Evolutionary conservation across 2,888 invertebrate genomes (phyloP).

Genomic region (Parasteatoda lunata): DNA sequence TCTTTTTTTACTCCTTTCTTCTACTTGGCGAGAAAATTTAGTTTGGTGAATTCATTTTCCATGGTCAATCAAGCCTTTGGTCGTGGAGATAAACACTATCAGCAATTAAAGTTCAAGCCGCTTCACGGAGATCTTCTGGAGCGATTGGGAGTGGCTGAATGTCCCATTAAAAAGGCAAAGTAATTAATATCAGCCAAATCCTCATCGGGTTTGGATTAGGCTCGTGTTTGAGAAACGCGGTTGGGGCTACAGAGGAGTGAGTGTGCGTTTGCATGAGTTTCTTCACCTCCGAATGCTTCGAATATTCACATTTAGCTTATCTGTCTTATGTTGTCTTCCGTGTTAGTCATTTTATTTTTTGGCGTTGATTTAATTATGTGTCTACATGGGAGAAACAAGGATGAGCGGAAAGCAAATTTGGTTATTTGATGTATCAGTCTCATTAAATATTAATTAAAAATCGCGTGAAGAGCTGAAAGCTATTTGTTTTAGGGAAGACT

Average conservation of each 20-base stretch:
- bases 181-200: slow-evolving; percentile 45
- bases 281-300: background rate
- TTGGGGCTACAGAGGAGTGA: background rate
- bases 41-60: background rate
- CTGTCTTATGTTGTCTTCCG: no score
- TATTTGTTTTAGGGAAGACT: no score
- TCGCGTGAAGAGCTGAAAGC: no score
- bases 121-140: slow-evolving; percentile 4
- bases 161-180: slow-evolving; percentile 51
- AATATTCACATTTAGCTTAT: no score
- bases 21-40: background rate
- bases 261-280: background rate
- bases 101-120: slow-evolving; percentile 32
- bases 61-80: background rate
- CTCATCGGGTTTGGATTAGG: background rate
- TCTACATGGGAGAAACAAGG: no score
- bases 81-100: background rate
- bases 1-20: no score
- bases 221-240: background rate
- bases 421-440: no score
- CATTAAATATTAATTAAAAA: no score
- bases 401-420: no score
- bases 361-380: no score
- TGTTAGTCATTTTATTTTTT: no score
- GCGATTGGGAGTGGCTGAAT: slow-evolving; percentile 36